Evolutionary conservation across 2,888 invertebrate genomes (phyloP), one percentile per base, ranked within the genome.

Genomic region (Caenorhabditis sinica): DNA sequence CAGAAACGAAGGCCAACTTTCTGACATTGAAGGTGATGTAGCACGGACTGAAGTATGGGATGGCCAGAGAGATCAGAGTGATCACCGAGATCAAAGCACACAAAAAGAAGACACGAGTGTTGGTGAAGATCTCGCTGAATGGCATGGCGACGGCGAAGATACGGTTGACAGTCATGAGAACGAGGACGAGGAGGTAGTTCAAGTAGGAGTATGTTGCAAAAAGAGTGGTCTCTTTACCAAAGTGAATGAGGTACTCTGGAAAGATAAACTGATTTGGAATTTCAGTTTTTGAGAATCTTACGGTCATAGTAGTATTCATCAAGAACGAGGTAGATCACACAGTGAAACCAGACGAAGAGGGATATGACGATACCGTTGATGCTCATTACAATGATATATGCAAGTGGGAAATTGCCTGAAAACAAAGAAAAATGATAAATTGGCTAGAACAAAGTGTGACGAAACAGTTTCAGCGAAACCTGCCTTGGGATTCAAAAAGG

Each of bases 11-110:
- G 6, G 65, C 15, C 11, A 75, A 25, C 20, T 75, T 65, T 0
- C 28, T 6, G 23, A 25, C 56, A 9, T 65, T 56, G 65, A 75
- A 75, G 0, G 33, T n/a, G 6, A 75, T 65, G 20, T 25, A 40
- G 43, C 74, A 75, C 6, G 65, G 65, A 17, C 74, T 66, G 23
- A 40, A 53, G 56, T 75, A 75, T 17, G 74, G 74, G n/a, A 75
- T 75, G 17, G 28, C 36, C n/a, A 75, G 17, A 8, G 74, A 75
- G 33, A 65, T 56, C n/a, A 75, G 28, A 30, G 53, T 56, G 4
- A 75, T 28, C 4, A 75, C 15, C 2, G 56, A 53, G 13, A 66
- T 65, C 28, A 75, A n/a, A 11, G 13, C 53, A 20, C 74, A 43
- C 65, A 63, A 65, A 25, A 75, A 0, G 28, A 65, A 75, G 25